Evolutionary conservation across 2,888 invertebrate species (phyloP), one percentile per base, ranked within the genome.

Genomic region (Caradrina clavipalpis): DNA sequence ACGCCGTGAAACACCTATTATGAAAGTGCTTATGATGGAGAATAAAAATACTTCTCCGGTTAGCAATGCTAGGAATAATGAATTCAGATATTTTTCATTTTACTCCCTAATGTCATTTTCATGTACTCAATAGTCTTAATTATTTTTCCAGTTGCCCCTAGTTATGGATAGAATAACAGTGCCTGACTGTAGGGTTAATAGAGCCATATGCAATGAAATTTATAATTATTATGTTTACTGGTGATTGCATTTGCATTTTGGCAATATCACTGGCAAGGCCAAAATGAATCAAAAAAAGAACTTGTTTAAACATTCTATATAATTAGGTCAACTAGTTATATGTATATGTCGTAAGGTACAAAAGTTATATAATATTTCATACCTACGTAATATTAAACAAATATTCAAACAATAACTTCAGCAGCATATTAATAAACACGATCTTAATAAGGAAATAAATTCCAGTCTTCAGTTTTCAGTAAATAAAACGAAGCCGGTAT

Each of bases 401-500:
- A 11, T 11, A 39, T 13, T 10, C 13, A 39, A 39, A 39, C 13
- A 49, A 49, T 49, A 13, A 35, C 21, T n/a, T 15, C 1, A 31
- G 78, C 65, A 66, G 17, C 78, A 83, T 83, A 84, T 86, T 88
- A 84, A 39, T 45, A 64, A 69, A 47, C 31, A 76, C 68, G 47
- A 63, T 73, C 65, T 70, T 85, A 79, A 86, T 82, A 68, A 76
- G 57, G 59, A 84, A 85, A 84, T 81, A 82, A 70, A 80, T 86
- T 76, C 66, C 69, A 54, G 35, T 35, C 35, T 35, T 35, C 35
- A 35, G 8, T 35, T 35, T 35, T 81, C 58, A 53, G 77, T 79
- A 87, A 88, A 88, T 85, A 88, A 82, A 77, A 76, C 82, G 69
- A 71, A n/a, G n/a, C n/a, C 71, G 80, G 79, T 86, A 89, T 87